Evolutionary conservation across 2,888 invertebrate genomes (phyloP), one percentile per base, ranked within the genome.

Genomic region (Sepiola atlantica): DNA sequence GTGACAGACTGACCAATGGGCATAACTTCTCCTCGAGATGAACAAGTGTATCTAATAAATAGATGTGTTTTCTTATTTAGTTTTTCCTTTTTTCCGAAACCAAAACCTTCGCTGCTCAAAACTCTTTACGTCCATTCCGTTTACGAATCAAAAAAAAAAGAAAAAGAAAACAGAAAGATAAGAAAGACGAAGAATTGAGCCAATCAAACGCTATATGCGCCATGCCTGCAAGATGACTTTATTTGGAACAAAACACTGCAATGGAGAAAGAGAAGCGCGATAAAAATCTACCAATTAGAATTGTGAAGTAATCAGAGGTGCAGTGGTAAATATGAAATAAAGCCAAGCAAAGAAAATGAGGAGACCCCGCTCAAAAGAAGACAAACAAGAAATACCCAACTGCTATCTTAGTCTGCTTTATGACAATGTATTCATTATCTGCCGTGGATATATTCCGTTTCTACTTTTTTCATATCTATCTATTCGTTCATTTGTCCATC

Each of bases 231-330:
- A 45, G 45, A 45, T 57, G 20, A 24, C 21, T 57, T 57, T 21
- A 24, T 21, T 24, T 6, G 57, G 57, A 57, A 57, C 24, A 57
- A 57, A 20, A 57, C 8, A 21, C 20, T 0, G 20, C 20, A 57
- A 57, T 6, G 20, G 21, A 57, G 24, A 21, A 57, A 18, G 24
- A 21, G 20, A 21, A 57, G 24, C 45, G 45, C 45, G n/a, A 77
- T n/a, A n/a, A n/a, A 77, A 77, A 77, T 12, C 16, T 4, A 32
- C n/a, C 32, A n/a, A 45, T 16, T 77, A n/a, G 77, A 77, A 28
- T 77, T 77, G 77, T 77, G 77, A 77, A 77, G n/a, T 77, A 77
- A 77, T 77, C 77, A 77, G 77, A 77, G 18, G n/a, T 77, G 77
- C 14, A 77, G 4, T 77, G 28, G 77, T 77, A 32, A n/a, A 77